Evolutionary conservation across 92 coral and sea anemone species (phyloP), one percentile per base, ranked within the genome.

Genomic region (Heteractis magnifica): DNA sequence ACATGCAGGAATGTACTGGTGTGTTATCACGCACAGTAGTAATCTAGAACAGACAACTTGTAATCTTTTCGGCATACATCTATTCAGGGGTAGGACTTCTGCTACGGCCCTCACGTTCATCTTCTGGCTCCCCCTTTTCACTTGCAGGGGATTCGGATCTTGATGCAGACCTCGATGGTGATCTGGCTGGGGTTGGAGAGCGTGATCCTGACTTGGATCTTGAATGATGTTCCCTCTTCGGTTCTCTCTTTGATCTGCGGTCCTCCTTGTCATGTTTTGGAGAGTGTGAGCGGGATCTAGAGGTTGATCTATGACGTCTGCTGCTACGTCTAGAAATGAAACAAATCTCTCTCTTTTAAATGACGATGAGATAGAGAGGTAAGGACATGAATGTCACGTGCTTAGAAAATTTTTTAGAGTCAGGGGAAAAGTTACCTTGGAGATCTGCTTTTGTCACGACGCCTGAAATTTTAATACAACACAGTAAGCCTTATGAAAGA

Each of bases 271-370:
- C 60, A 13, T 72, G 88, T 77, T 20, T 87, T 64, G 98, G 98
- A 13, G 92, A 91, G 65, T 88, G 98, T 2, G 98, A 94, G 48
- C 65, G 91, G 78, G 98, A 94, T 70, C 84, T 72, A 10, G 98
- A 89, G 83, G 77, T 80, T 49, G 98, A 94, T 26, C 92, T 86
- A 59, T 85, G 94, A 51, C 90, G 95, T 68, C 49, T 68, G 73
- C 73, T 62, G 7, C 91, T 90, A 10, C 95, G 91, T 71, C 98
- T 94, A 78, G 18, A 90, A 80, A 23, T 44, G 5, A 41, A 50
- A 12, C 10, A 34, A 34, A 34, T 2, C 0, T 34, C 44, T 34
- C 44, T 34, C 3, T 34, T 34, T 34, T 34, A 34, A 34, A 34
- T 34, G 44, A 34, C 44, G 1, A 34, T 34, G 44, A 34, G 44